Percentiles rank a stretch among this genome's conserved stretches.
Evolutionary conservation across 2,888 invertebrate species (phyloP).

Genomic region (Pachliopta kotzebuea): DNA sequence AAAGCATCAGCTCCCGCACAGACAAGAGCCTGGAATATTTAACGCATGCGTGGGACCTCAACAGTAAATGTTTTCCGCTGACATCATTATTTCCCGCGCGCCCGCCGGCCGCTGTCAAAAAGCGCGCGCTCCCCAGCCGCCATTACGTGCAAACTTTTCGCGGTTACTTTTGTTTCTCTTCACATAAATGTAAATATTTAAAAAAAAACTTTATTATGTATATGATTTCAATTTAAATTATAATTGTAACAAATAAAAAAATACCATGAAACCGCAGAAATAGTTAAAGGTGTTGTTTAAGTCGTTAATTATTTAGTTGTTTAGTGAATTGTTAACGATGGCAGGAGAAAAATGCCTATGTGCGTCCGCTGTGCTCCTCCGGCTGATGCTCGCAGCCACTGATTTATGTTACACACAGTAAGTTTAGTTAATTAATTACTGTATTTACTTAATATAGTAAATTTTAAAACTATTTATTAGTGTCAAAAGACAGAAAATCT

Average conservation of each 20-base stretch:
- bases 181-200: background rate
- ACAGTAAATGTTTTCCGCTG: slow-evolving; percentile 47
- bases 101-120: slow-evolving; percentile 51
- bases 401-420: slow-evolving; percentile 77
- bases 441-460: too few species aligned
- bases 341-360: slow-evolving; percentile 62
- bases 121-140: slow-evolving; percentile 38
- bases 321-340: slow-evolving; percentile 46
- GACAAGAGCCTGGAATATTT: slow-evolving; percentile 28
- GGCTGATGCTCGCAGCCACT: slow-evolving; percentile 65
- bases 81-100: slow-evolving; percentile 62
- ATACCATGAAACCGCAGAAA: slow-evolving; percentile 22
- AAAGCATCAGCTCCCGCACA: too few species aligned
- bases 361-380: slow-evolving; percentile 61
- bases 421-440: slow-evolving; percentile 50
- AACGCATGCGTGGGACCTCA: slow-evolving; percentile 54
- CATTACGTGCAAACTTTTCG: slow-evolving; percentile 21
- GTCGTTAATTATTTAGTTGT: background rate
- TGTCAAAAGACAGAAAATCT: too few species aligned
- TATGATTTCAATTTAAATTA: slow-evolving; percentile 24
- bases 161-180: background rate
- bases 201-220: slow-evolving; percentile 1
- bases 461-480: too few species aligned
- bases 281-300: slow-evolving; percentile 15
- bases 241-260: slow-evolving; percentile 30